Base-by-base conservation (phyloP, 35 echinoderm and acorn worm species). In the Diadema setosum region DNA sequence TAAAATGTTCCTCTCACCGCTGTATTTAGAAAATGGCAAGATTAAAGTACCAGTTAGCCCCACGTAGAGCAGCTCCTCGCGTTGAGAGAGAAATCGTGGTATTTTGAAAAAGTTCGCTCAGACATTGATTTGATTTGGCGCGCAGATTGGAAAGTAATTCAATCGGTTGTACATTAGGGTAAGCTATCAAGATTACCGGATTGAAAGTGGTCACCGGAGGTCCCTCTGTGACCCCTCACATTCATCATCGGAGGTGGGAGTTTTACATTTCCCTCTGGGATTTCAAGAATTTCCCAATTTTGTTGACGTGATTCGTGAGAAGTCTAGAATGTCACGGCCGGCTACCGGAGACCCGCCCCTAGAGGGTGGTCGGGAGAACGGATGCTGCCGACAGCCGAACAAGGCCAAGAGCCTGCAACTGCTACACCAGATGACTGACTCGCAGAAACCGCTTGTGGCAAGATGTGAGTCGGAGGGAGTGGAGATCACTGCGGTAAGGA, bases 281-380 rank as follows among this genome's bases (percentile, higher is more conserved):
- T 33, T 67, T 67, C 27, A 67, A 34, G 63, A 67, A 67, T 67
- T 67, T 67, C 29, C 37, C 63, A 67, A 67, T 67, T 67, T 67
- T 67, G n/a, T 67, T 12, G 63, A 33, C 7, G 63, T 67, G 30
- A 34, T 33, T 67, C 37, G 63, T 29, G 63, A 5, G 30, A 15
- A 26, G 63, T 25, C 27, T 67, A 67, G 37, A 34, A 67, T 67
- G 63, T 67, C 63, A 67, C 63, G 63, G 63, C 17, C 63, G 37
- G 27, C 73, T 8, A 41, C 37, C 11, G 44, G 35, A 21, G 73
- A 42, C 7, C 11, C 7, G 37, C 73, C 73, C 39, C 44, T 78
- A 41, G 73, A 78, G 73, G 37, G 73, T n/a, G 73, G 73, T 33
- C 39, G 73, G 73, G 73, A 78, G 73, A 78, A 78, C 35, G 73